Percentiles rank a stretch among this genome's conserved stretches.
Conservation (phyloP, 1,140 invertebrate species). For the Augochlora pura region DNA sequence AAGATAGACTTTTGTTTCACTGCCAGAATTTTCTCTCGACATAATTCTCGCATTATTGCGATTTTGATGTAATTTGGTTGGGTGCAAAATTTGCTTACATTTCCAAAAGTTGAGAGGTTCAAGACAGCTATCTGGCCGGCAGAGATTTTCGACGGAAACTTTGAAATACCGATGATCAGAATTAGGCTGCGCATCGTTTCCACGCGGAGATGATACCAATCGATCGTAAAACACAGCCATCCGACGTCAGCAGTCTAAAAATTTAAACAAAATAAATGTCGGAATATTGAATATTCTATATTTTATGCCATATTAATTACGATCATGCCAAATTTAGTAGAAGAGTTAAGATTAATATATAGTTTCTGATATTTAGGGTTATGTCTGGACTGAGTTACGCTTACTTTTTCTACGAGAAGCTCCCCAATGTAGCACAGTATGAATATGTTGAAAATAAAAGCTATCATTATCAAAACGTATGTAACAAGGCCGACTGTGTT, state of each 20-base stretch:
- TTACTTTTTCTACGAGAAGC: neutral
- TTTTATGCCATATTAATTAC: no score
- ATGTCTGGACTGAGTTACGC: no score
- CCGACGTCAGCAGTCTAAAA: conserved; percentile 59
- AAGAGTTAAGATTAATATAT: neutral
- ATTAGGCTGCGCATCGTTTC: conserved; percentile 48
- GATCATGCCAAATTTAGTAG: no score
- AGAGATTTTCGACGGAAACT: conserved; percentile 49
- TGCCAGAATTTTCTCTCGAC: conserved; percentile 11
- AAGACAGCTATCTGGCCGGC: conserved; percentile 58
- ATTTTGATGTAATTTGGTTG: no score
- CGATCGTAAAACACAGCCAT: conserved; percentile 52
- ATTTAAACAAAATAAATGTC: no score
- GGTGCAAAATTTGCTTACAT: conserved; percentile 31
- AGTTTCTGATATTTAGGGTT: no score
- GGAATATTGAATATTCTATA: neutral
- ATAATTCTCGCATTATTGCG: no score
- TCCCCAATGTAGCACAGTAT: neutral
- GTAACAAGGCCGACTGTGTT: neutral
- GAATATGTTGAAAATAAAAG: neutral
- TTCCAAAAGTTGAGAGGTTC: conserved; percentile 56
- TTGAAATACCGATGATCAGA: conserved; percentile 56
- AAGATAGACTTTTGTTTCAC: neutral
- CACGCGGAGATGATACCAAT: conserved; percentile 60
- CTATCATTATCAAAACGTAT: neutral